These are phyloP conservation scores for Equus przewalskii DNA, from an alignment of 2,113 vertebrate genomes.

Conservation along the genomic window DNA sequence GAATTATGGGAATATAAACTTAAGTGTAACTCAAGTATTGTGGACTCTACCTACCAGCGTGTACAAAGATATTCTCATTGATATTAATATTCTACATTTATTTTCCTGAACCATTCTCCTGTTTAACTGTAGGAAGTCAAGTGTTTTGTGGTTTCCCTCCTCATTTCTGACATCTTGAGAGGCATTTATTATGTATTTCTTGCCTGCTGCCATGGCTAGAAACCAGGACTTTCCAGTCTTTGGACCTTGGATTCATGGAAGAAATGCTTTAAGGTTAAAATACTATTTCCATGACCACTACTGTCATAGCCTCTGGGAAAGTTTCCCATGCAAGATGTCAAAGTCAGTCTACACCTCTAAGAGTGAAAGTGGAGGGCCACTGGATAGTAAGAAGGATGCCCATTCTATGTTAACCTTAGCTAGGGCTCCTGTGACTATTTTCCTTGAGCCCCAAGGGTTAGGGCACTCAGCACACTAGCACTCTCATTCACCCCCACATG, in stretches of 20 bases:
- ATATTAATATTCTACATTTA: not conserved
- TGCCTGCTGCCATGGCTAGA: not conserved
- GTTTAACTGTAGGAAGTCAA: not conserved
- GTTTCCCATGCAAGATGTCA: not conserved
- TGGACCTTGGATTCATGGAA: not conserved
- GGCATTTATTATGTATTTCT: not conserved
- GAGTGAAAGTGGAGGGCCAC: not conserved
- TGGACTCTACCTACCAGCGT: not conserved
- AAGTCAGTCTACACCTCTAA: not conserved
- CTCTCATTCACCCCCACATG: not conserved
- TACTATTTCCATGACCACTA: not conserved
- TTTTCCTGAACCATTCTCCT: not conserved
- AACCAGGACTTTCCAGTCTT: not conserved
- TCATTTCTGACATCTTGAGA: not conserved
- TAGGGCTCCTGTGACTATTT: not conserved
- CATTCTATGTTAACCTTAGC: not conserved
- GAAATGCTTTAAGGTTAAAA: slow-evolving; percentile 22
- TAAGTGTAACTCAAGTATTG: not conserved
- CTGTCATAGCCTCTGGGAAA: not conserved
- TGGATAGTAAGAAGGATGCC: not conserved
- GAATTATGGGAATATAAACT: not conserved
- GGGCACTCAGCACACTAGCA: not conserved
- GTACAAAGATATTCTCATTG: not conserved
- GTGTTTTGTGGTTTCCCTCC: not conserved
- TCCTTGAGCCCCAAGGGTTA: not conserved